A percentile compares a stretch with the other conserved stretches of the same genome.
Evolutionary conservation across 37 sponge, comb jelly and placozoan species (phyloP).

Genomic region (Chondrosia reniformis): DNA sequence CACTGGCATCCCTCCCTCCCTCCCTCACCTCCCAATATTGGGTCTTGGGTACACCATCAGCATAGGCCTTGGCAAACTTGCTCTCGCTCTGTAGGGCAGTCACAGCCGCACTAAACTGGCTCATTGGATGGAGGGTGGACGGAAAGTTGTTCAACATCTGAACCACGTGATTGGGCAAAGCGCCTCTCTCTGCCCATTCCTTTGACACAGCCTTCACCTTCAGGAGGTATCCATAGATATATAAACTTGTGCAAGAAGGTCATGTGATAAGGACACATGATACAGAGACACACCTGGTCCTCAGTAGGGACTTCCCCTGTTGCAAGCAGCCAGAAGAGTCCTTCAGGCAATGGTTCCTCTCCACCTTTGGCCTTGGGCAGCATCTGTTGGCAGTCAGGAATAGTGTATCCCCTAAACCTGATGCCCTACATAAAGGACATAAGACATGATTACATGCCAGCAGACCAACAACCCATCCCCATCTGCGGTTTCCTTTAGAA

Average conservation of each 20-base stretch:
- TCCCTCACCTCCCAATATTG: slow-evolving; percentile 92
- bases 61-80: slow-evolving; percentile 93
- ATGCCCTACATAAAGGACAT: slow-evolving; percentile 74
- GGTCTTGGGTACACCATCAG: slow-evolving; percentile 88
- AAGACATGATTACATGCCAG: too few relatives aligned
- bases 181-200: slow-evolving; percentile 94
- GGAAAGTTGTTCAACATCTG: slow-evolving; percentile 97
- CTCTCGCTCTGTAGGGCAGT: slow-evolving; percentile 96
- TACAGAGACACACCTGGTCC: slow-evolving; percentile 67
- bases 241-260: background rate
- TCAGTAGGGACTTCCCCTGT: slow-evolving; percentile 91
- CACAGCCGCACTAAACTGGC: slow-evolving; percentile 93
- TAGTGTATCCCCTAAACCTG: slow-evolving; percentile 93
- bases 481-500: too few relatives aligned
- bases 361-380: slow-evolving; percentile 90
- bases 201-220: slow-evolving; percentile 81
- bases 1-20: too few relatives aligned
- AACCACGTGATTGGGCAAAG: slow-evolving; percentile 92
- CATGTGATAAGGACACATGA: background rate
- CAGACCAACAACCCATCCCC: too few relatives aligned
- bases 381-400: slow-evolving; percentile 95
- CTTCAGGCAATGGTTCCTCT: slow-evolving; percentile 95
- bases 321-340: slow-evolving; percentile 90
- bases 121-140: slow-evolving; percentile 94
- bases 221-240: background rate